Percentiles rank a stretch among this genome's conserved stretches.
phyloP scores from a whole-genome alignment of 1,140 invertebrate genomes.

The Camponotus vicinus region DNA sequence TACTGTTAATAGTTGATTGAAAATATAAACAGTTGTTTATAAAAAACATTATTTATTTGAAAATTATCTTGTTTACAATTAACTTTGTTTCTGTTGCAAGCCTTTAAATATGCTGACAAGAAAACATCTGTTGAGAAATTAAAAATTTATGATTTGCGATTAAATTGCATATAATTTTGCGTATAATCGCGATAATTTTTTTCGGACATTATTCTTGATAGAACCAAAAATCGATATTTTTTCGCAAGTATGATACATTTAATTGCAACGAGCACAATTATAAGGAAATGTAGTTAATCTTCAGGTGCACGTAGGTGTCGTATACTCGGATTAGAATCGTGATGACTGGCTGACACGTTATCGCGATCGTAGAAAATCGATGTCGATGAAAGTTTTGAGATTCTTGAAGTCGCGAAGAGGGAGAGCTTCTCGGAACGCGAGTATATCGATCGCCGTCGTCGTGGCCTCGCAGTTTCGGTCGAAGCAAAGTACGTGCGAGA shows the following conservation, averaged over 20 bases:
- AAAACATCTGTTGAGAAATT: not conserved
- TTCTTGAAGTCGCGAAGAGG: slow-evolving; percentile 36
- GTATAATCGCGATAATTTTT: not conserved
- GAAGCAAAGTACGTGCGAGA: slow-evolving; percentile 36
- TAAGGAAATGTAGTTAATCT: slow-evolving; percentile 38
- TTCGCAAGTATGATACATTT: slow-evolving; percentile 4
- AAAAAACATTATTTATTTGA: not conserved
- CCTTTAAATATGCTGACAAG: not conserved
- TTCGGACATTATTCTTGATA: not conserved
- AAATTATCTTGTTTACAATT: not conserved
- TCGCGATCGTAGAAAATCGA: slow-evolving; percentile 60
- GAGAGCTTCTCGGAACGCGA: slow-evolving; percentile 49
- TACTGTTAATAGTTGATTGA: not conserved
- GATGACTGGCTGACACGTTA: slow-evolving; percentile 49
- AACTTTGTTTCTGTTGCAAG: not conserved
- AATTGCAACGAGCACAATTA: slow-evolving; percentile 3
- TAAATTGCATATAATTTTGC: not conserved
- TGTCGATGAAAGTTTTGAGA: slow-evolving; percentile 52
- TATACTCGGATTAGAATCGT: slow-evolving; percentile 31
- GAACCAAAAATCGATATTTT: not conserved
- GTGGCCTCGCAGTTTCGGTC: slow-evolving; percentile 42
- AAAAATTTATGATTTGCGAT: slow-evolving; percentile 9
- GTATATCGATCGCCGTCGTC: slow-evolving; percentile 57
- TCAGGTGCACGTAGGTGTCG: slow-evolving; percentile 41
- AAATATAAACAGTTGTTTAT: not conserved